A percentile compares a stretch with the other conserved stretches of the same genome.
Evolutionary conservation across 2,888 invertebrate species (phyloP).

Genomic region (Dicranocentrus wangi): DNA sequence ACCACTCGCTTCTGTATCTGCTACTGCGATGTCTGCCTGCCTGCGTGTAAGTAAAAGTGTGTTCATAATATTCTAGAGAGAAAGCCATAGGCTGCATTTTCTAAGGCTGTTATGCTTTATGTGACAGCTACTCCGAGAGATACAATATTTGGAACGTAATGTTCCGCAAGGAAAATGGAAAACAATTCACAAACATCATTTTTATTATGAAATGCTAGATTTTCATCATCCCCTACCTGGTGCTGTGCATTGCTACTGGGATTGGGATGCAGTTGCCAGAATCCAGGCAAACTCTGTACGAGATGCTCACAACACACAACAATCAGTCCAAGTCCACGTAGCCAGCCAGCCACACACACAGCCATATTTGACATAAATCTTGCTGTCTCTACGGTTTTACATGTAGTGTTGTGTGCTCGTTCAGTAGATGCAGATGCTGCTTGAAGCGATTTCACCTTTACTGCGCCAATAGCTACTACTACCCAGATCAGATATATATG

Average conservation of each 20-base stretch:
- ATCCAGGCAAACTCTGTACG: not conserved
- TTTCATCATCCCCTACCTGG: slow-evolving; percentile 32
- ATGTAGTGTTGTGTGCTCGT: not conserved
- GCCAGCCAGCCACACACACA: slow-evolving; percentile 47
- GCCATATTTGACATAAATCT: slow-evolving; percentile 50
- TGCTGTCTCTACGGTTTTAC: not conserved
- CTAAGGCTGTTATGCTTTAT: slow-evolving; percentile 33
- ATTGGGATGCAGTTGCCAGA: not conserved
- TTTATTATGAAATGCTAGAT: too few relatives aligned
- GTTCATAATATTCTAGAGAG: too few relatives aligned
- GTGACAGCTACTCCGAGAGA: slow-evolving; percentile 46
- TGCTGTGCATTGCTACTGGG: slow-evolving; percentile 34
- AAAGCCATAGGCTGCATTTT: slow-evolving; percentile 30
- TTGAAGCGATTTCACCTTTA: slow-evolving; percentile 33
- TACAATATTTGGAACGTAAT: too few relatives aligned
- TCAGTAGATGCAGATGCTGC: not conserved
- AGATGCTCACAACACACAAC: too few relatives aligned
- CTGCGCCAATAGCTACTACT: not conserved
- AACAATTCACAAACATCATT: too few relatives aligned
- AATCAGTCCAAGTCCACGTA: too few relatives aligned
- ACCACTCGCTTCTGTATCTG: slow-evolving; percentile 45
- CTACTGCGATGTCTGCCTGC: slow-evolving; percentile 16
- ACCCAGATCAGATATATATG: slow-evolving; percentile 4
- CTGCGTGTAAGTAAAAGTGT: too few relatives aligned
- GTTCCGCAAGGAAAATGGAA: not conserved